phyloP scores from a whole-genome alignment of 2,113 vertebrate genomes.

The Corythornis cristatus region DNA sequence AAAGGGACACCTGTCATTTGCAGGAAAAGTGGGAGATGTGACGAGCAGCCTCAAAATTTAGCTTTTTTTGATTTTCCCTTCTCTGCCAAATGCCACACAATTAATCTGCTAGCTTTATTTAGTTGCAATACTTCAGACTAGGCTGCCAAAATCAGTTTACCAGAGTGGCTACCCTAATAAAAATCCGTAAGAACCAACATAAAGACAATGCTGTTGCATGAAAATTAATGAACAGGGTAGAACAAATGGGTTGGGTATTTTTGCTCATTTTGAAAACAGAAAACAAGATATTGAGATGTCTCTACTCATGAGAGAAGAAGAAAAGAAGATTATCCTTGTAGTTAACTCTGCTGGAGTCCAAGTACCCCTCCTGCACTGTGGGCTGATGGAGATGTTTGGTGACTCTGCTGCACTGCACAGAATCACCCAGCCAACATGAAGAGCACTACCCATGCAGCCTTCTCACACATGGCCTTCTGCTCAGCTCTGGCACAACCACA shows the following conservation, averaged over 20 bases:
- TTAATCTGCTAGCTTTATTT: constrained; percentile 26
- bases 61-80: too few relatives aligned
- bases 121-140: constrained; percentile 5
- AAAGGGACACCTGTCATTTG: neutral
- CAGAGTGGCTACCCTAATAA: neutral
- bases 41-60: neutral
- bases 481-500: neutral
- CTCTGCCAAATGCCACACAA: neutral
- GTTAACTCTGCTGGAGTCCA: neutral
- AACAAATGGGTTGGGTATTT: neutral
- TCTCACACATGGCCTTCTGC: neutral
- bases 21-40: neutral
- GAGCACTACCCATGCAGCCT: neutral
- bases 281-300: neutral
- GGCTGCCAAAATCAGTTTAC: neutral
- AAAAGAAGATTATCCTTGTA: neutral
- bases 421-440: neutral
- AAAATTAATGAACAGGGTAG: constrained; percentile 16
- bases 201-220: constrained; percentile 7
- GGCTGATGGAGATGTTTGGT: neutral
- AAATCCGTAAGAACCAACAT: constrained; percentile 13
- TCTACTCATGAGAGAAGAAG: neutral
- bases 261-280: neutral
- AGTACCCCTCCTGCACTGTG: neutral
- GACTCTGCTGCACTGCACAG: neutral